A percentile compares a stretch with the other conserved stretches of the same genome.
These are phyloP conservation scores for Manis crassicaudata DNA, from an alignment of 2,797 vertebrate species.

Conservation along the genomic window DNA sequence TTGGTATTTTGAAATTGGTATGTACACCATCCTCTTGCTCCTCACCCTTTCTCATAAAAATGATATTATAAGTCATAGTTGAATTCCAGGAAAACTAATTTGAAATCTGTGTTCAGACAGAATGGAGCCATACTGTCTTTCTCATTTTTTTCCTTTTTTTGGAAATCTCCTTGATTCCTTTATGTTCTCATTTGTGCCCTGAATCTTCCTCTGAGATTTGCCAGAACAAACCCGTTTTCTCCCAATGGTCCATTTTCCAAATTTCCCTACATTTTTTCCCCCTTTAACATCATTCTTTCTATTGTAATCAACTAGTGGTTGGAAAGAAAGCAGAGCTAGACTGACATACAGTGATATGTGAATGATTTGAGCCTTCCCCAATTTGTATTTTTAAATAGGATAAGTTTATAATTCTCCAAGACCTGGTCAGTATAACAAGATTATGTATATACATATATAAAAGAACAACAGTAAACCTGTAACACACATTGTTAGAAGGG, in stretches of 20 bases:
- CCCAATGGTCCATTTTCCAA: neutral
- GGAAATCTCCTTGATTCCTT: neutral
- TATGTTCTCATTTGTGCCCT: neutral
- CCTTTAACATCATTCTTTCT: neutral
- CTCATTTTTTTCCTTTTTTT: neutral
- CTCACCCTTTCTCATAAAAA: neutral
- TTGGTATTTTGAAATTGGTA: conserved; percentile 20
- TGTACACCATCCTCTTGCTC: neutral
- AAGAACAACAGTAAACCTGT: neutral
- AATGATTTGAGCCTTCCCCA: neutral
- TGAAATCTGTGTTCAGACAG: neutral
- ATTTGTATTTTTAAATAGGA: conserved; percentile 2
- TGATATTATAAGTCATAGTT: neutral
- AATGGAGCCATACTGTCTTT: neutral
- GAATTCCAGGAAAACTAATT: neutral
- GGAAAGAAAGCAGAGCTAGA: neutral
- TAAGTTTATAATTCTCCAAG: neutral
- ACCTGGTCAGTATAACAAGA: neutral
- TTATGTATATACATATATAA: neutral
- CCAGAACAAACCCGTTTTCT: neutral
- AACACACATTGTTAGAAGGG: neutral
- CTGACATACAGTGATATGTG: neutral
- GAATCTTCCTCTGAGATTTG: neutral
- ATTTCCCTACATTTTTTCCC: neutral
- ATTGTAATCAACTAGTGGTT: neutral